Conservation (phyloP, 2,113 vertebrate genomes). For the Pseudorhombus dupliciocellatus region DNA sequence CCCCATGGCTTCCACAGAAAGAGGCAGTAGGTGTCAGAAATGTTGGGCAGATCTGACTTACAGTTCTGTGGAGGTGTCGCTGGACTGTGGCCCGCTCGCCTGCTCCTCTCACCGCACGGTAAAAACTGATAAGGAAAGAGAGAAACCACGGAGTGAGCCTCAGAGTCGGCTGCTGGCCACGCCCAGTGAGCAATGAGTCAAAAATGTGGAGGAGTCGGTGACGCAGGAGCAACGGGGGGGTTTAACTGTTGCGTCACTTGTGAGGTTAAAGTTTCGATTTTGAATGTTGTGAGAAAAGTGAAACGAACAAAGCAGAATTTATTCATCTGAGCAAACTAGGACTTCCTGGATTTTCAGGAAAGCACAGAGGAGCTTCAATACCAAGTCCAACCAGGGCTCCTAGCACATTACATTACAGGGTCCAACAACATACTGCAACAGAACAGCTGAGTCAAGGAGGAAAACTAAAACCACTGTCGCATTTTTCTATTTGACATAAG, state of each 20-base stretch:
- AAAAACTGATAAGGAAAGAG: constrained; percentile 64
- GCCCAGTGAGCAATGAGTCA: constrained; percentile 69
- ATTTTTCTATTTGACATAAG: too few relatives aligned
- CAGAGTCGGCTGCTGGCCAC: constrained; percentile 48
- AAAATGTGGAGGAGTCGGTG: constrained; percentile 40
- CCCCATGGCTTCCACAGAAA: neutral
- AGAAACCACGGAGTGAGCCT: constrained; percentile 60
- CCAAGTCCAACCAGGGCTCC: too few relatives aligned
- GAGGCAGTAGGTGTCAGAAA: neutral
- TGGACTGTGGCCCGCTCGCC: constrained; percentile 38
- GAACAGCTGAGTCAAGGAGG: too few relatives aligned
- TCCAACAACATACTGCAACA: too few relatives aligned
- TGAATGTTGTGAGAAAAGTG: too few relatives aligned
- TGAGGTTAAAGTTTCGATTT: too few relatives aligned
- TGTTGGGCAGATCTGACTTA: constrained; percentile 34
- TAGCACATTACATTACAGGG: too few relatives aligned
- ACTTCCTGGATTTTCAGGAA: too few relatives aligned
- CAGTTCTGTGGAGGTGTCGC: constrained; percentile 11
- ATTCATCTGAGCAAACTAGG: too few relatives aligned
- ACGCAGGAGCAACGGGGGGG: neutral
- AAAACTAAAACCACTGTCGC: too few relatives aligned
- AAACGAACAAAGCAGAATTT: too few relatives aligned
- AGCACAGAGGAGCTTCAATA: too few relatives aligned
- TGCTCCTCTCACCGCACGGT: constrained; percentile 41
- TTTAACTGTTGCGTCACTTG: neutral